These are phyloP conservation scores for Myrmecophaga tridactyla DNA, from an alignment of 2,113 vertebrate genomes.

Conservation along the genomic window DNA sequence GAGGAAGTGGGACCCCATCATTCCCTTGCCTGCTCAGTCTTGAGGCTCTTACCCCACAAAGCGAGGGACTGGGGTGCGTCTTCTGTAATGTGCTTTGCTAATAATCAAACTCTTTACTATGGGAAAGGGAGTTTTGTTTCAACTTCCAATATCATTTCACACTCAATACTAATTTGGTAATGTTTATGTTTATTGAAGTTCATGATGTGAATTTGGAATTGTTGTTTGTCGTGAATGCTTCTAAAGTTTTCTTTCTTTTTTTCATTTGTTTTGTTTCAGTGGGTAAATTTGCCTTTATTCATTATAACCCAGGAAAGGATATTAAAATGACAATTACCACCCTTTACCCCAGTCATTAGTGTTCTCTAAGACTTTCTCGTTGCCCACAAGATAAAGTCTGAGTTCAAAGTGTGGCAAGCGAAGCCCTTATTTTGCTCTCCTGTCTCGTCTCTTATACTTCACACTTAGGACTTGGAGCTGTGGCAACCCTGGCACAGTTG, in stretches of 20 bases:
- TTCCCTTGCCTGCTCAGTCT: not conserved
- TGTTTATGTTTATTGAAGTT: not conserved
- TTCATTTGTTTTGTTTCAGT: not conserved
- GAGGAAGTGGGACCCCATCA: not conserved
- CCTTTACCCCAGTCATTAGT: rapidly evolving
- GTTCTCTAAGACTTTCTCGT: not conserved
- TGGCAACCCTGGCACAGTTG: too few species aligned
- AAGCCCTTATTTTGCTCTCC: too few species aligned
- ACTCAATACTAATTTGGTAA: not conserved
- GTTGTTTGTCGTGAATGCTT: not conserved
- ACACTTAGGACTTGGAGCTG: too few species aligned
- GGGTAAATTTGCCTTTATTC: not conserved
- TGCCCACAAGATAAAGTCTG: not conserved
- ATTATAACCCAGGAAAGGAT: not conserved
- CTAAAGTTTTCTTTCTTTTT: not conserved
- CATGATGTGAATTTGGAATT: not conserved
- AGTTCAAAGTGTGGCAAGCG: too few species aligned
- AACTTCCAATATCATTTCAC: not conserved
- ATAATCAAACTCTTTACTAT: not conserved
- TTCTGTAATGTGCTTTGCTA: not conserved
- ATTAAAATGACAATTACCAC: not conserved
- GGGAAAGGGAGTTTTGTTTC: not conserved
- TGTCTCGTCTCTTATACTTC: too few species aligned
- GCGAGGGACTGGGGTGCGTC: not conserved
- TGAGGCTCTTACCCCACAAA: not conserved